Percentiles rank a stretch among this genome's conserved stretches.
phyloP scores from a whole-genome alignment of 2,888 invertebrate genomes.

The Cerastis rubricosa region DNA sequence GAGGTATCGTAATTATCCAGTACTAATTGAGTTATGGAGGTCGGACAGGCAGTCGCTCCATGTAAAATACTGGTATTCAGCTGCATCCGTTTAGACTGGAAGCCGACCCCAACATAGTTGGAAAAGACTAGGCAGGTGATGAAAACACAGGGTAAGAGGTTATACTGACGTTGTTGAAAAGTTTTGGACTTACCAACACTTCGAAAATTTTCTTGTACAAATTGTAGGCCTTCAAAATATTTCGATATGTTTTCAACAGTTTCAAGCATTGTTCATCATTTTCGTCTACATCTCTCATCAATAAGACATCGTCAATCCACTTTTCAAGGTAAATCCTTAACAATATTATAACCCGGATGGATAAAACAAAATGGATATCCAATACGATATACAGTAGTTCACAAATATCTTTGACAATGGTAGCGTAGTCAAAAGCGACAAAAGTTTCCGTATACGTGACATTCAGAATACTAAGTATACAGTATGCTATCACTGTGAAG shows the following conservation, averaged over 20 bases:
- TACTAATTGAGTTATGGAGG: too few relatives aligned
- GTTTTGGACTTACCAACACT: constrained; percentile 11
- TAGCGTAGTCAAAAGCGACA: not conserved
- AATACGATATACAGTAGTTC: not conserved
- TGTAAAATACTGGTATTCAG: too few relatives aligned
- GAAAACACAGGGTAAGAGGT: not conserved
- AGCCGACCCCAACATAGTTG: too few relatives aligned
- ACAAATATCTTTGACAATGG: not conserved
- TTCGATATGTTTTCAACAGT: constrained; percentile 8
- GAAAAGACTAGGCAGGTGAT: too few relatives aligned
- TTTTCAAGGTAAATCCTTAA: constrained; percentile 22
- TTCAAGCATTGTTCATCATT: not conserved
- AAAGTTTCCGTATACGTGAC: not conserved
- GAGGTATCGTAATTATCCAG: too few relatives aligned
- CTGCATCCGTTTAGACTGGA: too few relatives aligned
- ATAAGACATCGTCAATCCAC: constrained; percentile 8
- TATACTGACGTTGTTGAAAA: not conserved
- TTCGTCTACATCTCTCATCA: not conserved
- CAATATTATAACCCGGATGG: constrained; percentile 18
- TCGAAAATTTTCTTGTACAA: constrained; percentile 20
- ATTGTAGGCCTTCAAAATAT: constrained; percentile 31
- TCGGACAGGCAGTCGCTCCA: too few relatives aligned
- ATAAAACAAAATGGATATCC: constrained; percentile 7
- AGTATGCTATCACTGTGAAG: not conserved
- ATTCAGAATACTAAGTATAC: not conserved